A percentile compares a stretch with the other conserved stretches of the same genome.
Evolutionary conservation across 2,113 vertebrate species (phyloP).

Genomic region (Pluvialis apricaria): DNA sequence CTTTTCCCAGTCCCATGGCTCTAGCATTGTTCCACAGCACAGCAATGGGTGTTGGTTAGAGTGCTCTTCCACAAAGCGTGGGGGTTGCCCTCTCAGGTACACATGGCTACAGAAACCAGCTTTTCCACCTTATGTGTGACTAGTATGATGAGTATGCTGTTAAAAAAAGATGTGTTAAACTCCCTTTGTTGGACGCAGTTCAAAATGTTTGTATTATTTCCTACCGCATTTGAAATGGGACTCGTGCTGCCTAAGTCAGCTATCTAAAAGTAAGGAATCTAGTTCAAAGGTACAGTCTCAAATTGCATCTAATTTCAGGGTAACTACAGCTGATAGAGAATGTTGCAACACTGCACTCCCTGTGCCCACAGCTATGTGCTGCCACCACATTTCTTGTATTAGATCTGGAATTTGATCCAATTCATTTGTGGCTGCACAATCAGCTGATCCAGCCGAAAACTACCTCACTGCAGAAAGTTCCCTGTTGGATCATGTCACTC

Average conservation of each 20-base stretch:
- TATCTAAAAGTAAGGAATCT: not conserved
- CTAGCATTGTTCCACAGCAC: not conserved
- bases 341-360: not conserved
- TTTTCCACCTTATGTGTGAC: not conserved
- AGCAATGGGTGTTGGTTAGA: not conserved
- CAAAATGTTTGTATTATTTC: not conserved
- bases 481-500: not conserved
- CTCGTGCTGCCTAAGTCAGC: not conserved
- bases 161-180: not conserved
- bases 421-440: not conserved
- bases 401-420: conserved; percentile 27
- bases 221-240: not conserved
- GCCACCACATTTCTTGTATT: not conserved
- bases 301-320: conserved; percentile 18
- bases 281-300: conserved; percentile 1
- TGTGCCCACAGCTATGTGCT: conserved; percentile 31
- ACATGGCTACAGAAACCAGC: not conserved
- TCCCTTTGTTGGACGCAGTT: not conserved
- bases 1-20: not conserved
- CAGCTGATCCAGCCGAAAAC: conserved; percentile 6
- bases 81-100: not conserved
- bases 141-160: not conserved
- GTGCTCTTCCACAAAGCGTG: not conserved
- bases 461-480: not conserved
- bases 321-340: conserved; percentile 9